These are phyloP conservation scores for Crossoptilon crossoptilon DNA, from an alignment of 2,797 vertebrate species.

Conservation along the genomic window DNA sequence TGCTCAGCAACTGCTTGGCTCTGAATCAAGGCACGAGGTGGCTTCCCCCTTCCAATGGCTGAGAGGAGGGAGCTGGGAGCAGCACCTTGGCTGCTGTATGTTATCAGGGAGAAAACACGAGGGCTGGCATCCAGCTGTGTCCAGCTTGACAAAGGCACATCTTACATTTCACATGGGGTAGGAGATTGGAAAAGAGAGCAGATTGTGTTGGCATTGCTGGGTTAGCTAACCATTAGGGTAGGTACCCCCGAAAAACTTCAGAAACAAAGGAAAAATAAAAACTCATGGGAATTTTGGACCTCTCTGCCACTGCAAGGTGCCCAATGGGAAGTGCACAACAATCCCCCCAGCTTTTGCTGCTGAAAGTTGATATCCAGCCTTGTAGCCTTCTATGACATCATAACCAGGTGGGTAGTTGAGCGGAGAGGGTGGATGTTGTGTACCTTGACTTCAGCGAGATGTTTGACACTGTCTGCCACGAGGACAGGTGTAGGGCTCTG, in stretches of 20 bases:
- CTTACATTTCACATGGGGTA: rapidly evolving
- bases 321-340: rapidly evolving
- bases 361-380: too few species aligned
- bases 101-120: rapidly evolving
- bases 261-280: rapidly evolving
- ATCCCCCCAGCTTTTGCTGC: background rate
- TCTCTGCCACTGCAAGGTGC: background rate
- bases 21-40: rapidly evolving
- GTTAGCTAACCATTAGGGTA: background rate
- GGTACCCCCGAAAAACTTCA: background rate
- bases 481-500: too few species aligned
- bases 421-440: too few species aligned
- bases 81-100: background rate
- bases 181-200: background rate
- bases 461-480: too few species aligned
- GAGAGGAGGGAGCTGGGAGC: background rate
- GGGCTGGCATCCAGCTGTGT: background rate
- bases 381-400: too few species aligned
- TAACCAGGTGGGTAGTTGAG: too few species aligned
- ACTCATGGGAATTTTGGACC: rapidly evolving
- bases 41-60: background rate
- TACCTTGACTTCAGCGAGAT: too few species aligned
- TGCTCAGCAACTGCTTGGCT: background rate
- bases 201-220: rapidly evolving
- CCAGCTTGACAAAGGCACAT: background rate